Evolutionary conservation across 1,140 invertebrate species (phyloP), one percentile per base, ranked within the genome.

Genomic region (Solenopsis invicta): DNA sequence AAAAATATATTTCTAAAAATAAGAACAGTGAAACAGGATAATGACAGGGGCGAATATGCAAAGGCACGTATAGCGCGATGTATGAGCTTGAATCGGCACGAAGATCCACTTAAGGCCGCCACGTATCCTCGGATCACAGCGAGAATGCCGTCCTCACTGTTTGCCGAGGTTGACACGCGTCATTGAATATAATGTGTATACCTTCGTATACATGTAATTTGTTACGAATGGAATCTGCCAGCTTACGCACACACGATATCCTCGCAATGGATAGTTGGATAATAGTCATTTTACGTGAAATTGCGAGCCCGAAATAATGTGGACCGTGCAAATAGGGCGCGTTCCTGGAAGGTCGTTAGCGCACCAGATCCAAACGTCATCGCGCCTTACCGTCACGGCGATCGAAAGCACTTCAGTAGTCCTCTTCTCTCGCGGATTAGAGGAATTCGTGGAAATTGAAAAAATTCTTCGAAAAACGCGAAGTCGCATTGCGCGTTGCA

Each of bases 71-170:
- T n/a, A 48, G 13, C n/a, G 21, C 41, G 0, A 54, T 50, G 16
- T 10, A 6, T 2, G 56, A 61, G 41, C 9, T 48, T 41, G 13
- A 61, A 56, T 75, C 34, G 41, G 8, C 37, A 16, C 37, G 24
- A 77, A 76, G 52, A 18, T 24, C 72, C 34, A 21, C 3, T 9
- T 61, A 62, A 77, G 75, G 75, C 41, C 56, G 37, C 3, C 74
- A 62, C 41, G 56, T 48, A 62, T 77, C 41, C 75, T 77, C 41
- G 41, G 12, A 34, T 56, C 52, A 29, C n/a, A 77, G 16, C 6
- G 18, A 62, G 24, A 62, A 77, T 29, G 24, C 16, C 21, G 4
- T 61, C 4, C 37, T 61, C 21, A 48, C 8, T 76, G 16, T 34
- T 6, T n/a, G n/a, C n/a, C 13, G 59, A 62, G 41, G 45, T 64